Evolutionary conservation across 2,888 invertebrate genomes (phyloP).

Genomic region (Sphaeridia pumilis): DNA sequence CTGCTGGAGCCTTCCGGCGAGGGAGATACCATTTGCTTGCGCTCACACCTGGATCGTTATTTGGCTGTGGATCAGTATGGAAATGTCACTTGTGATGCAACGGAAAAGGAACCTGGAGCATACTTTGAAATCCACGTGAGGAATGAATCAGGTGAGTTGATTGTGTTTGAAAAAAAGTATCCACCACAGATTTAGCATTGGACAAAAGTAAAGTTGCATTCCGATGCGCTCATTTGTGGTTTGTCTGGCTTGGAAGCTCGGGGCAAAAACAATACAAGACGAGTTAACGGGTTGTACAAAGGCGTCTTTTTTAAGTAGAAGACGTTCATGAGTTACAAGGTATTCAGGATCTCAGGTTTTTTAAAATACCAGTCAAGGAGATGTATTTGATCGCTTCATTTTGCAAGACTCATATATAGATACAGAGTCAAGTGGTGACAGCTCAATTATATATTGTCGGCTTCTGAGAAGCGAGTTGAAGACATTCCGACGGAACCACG

Average conservation of each 20-base stretch:
- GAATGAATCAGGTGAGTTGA: conserved; percentile 39
- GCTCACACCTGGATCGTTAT: conserved; percentile 75
- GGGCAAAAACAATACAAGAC: background rate
- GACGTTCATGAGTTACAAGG: too few relatives aligned
- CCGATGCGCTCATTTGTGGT: background rate
- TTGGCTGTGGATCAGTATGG: conserved; percentile 90
- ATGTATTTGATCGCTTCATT: too few relatives aligned
- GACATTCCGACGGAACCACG: too few relatives aligned
- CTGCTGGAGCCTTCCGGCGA: conserved; percentile 55
- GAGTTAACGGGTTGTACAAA: too few relatives aligned
- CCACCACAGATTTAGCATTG: background rate
- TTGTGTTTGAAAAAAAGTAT: background rate
- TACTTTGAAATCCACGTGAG: conserved; percentile 74
- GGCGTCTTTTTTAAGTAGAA: too few relatives aligned
- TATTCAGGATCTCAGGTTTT: too few relatives aligned
- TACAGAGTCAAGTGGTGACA: too few relatives aligned
- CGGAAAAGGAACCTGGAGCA: conserved; percentile 72
- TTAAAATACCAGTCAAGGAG: too few relatives aligned
- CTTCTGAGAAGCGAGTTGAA: too few relatives aligned
- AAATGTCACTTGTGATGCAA: conserved; percentile 86
- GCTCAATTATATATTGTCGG: too few relatives aligned
- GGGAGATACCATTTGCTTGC: conserved; percentile 61
- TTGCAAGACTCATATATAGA: too few relatives aligned
- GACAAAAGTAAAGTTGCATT: background rate
- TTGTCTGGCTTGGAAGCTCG: background rate